These are phyloP conservation scores for Rhamnusium bicolor DNA, from an alignment of 2,888 invertebrate species.

Conservation along the genomic window DNA sequence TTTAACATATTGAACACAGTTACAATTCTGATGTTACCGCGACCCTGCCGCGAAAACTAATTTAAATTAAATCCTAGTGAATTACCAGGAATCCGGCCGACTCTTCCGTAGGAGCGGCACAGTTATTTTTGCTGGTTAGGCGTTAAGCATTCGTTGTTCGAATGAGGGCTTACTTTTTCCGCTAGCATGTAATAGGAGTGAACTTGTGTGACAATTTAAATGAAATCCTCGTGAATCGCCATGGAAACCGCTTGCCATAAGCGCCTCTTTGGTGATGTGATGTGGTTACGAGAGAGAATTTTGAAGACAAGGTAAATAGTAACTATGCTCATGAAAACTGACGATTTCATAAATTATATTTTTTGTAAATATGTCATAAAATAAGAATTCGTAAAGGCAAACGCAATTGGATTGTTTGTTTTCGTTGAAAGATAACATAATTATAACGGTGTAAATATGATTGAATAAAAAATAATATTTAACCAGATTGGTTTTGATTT, in stretches of 20 bases:
- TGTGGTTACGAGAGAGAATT: not conserved
- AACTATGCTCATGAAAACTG: not conserved
- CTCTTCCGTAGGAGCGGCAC: conserved; percentile 43
- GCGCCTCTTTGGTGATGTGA: conserved; percentile 43
- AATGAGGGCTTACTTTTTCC: not conserved
- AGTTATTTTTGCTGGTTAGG: not conserved
- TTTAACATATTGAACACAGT: conserved; percentile 64
- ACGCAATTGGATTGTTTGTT: too few relatives aligned
- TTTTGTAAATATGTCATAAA: too few relatives aligned
- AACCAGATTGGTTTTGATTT: too few relatives aligned
- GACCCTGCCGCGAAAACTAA: conserved; percentile 75
- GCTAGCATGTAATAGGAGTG: not conserved
- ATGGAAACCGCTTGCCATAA: conserved; percentile 64
- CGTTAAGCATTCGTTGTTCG: not conserved
- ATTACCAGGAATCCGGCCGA: conserved; percentile 72
- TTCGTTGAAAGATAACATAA: too few relatives aligned
- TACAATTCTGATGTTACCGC: conserved; percentile 65
- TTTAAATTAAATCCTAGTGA: conserved; percentile 85
- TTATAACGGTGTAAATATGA: too few relatives aligned
- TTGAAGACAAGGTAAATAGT: not conserved
- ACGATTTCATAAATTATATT: too few relatives aligned
- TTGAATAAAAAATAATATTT: too few relatives aligned
- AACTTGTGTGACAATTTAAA: conserved; percentile 67
- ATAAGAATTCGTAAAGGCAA: too few relatives aligned
- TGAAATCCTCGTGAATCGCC: conserved; percentile 70